A percentile compares a stretch with the other conserved stretches of the same genome.
Evolutionary conservation across 2,113 vertebrate species (phyloP).

Genomic region (Corvus hawaiiensis): DNA sequence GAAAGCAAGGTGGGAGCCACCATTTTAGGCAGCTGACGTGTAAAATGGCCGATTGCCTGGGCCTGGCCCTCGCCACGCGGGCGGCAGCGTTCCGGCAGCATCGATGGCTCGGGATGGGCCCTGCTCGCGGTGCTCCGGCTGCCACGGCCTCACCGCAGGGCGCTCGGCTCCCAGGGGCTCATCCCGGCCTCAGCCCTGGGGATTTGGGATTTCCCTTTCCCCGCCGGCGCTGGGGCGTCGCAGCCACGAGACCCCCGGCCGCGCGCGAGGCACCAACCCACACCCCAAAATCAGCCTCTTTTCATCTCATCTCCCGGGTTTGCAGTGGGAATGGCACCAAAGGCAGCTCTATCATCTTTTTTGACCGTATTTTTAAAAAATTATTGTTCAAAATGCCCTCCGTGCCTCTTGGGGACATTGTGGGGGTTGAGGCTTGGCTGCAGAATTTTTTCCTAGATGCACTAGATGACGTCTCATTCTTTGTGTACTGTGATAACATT

Average conservation of each 20-base stretch:
- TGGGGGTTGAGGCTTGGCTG: not conserved
- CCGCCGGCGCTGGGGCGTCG: accelerated
- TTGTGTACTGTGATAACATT: not conserved
- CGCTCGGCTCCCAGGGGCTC: accelerated
- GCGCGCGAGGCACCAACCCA: accelerated
- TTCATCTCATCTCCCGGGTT: accelerated
- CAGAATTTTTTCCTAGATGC: not conserved
- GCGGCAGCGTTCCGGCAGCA: not conserved
- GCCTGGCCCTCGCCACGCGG: not conserved
- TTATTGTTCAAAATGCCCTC: not conserved
- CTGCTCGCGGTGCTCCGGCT: accelerated
- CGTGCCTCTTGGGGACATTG: accelerated
- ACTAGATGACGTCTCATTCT: not conserved
- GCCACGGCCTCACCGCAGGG: accelerated
- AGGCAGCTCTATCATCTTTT: accelerated
- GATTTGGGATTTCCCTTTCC: not conserved
- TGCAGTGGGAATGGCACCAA: accelerated
- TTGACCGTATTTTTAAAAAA: not conserved
- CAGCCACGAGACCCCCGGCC: accelerated
- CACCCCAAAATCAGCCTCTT: not conserved
- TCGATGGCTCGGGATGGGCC: not conserved
- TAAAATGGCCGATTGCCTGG: constrained; percentile 62
- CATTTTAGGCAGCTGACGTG: constrained; percentile 66
- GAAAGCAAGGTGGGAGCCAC: constrained; percentile 28
- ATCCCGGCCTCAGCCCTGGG: accelerated